Conservation (phyloP, 2,797 vertebrate genomes). For the Pampus argenteus region DNA sequence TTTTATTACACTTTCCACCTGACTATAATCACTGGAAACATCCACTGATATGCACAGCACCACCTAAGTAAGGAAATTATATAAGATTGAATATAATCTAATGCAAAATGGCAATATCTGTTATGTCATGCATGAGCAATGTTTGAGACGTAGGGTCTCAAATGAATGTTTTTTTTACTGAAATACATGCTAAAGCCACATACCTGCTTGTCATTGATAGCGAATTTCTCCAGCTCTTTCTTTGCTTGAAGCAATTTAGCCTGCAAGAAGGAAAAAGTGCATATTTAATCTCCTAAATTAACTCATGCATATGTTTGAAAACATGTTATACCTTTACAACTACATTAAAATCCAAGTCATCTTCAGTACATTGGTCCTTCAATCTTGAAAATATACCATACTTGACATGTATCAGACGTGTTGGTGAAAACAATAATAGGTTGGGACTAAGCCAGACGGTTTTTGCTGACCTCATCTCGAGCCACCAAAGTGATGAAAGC, state of each 20-base stretch:
- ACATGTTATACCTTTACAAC: background rate
- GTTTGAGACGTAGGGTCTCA: background rate
- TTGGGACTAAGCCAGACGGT: background rate
- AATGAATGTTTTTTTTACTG: background rate
- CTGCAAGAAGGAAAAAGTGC: slow-evolving; percentile 70
- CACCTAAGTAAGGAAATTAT: slow-evolving; percentile 83
- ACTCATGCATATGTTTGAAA: background rate
- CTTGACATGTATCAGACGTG: slow-evolving; percentile 37
- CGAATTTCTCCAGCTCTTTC: slow-evolving; percentile 95
- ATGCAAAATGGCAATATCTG: slow-evolving; percentile 3
- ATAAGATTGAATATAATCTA: slow-evolving; percentile 15
- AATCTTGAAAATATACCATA: slow-evolving; percentile 7
- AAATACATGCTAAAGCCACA: slow-evolving; percentile 31
- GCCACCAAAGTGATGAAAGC: slow-evolving; percentile 98
- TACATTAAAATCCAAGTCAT: background rate
- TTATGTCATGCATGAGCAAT: background rate
- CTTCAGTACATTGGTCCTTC: background rate
- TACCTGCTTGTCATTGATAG: slow-evolving; percentile 98
- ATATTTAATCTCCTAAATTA: slow-evolving; percentile 7
- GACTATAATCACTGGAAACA: slow-evolving; percentile 93
- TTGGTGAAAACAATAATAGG: slow-evolving; percentile 33
- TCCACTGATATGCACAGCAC: slow-evolving; percentile 98
- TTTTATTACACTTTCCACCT: slow-evolving; percentile 97
- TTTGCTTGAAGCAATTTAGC: slow-evolving; percentile 94
- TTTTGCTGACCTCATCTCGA: slow-evolving; percentile 91